Evolutionary conservation across 1,140 invertebrate genomes (phyloP), one percentile per base, ranked within the genome.

Genomic region (Linepithema humile): DNA sequence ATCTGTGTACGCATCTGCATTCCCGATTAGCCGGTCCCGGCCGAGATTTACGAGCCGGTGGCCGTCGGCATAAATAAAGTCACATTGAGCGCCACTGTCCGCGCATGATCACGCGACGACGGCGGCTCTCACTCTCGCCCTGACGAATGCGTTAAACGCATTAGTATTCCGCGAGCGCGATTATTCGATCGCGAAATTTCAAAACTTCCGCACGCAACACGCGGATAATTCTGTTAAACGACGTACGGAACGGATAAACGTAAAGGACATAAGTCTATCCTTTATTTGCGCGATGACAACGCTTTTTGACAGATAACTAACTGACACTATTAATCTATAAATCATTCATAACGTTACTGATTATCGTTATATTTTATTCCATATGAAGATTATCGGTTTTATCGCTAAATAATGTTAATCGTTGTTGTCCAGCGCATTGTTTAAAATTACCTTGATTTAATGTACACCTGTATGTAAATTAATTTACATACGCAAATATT

Each of bases 1-100:
- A 88, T 85, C 87, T 80, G 69, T 85, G 86, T 82, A 65, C 85
- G 82, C 48, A 85, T 82, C 85, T 87, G 67, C 86, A 70, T 85
- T 82, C 70, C 53, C 43, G 87, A 87, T 87, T 85, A 72, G 74
- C 17, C 12, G 23, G 26, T 38, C 55, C 38, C 17, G 74, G 45
- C 2, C 15, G 67, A 84, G 48, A 88, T 88, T 88, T 88, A 88
- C 72, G 85, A 87, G 72, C 85, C 48, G 45, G 40, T 10, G n/a
- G n/a, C 45, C 23, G 57, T 55, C 48, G 62, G 75, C 85, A 84
- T 87, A 87, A 88, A 88, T 88, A 88, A 84, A 78, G 80, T 59
- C 38, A 60, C 80, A 72, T 59, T 78, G 86, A 83, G 85, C 80
- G 62, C 50, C 72, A 62, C 67, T 87, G 85, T 87, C 85, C 70